phyloP scores from a whole-genome alignment of 1,140 invertebrate species.

The Eubasilissa regina region DNA sequence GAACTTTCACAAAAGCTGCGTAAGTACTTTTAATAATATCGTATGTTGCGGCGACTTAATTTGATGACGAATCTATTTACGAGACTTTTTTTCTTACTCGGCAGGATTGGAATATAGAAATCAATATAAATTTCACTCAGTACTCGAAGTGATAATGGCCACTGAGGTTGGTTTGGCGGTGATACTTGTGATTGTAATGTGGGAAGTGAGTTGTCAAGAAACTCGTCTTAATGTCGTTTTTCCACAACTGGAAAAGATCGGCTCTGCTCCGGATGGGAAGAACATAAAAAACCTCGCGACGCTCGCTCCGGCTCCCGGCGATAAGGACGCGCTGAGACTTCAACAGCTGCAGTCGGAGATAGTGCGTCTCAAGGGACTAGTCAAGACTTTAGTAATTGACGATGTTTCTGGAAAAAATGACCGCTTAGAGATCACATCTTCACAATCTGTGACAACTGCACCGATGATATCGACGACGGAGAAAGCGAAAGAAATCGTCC shows the following conservation, averaged over 20 bases:
- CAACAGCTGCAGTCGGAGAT: slow-evolving; percentile 46
- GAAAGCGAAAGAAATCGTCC: not conserved
- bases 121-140: not conserved
- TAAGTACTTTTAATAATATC: not conserved
- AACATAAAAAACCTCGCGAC: not conserved
- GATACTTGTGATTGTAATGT: not conserved
- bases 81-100: not conserved
- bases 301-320: not conserved
- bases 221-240: slow-evolving; percentile 52
- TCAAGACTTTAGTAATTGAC: slow-evolving; percentile 5
- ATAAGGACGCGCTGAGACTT: slow-evolving; percentile 21
- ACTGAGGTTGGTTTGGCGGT: not conserved
- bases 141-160: not conserved
- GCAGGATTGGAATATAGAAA: not conserved
- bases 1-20: not conserved
- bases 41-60: not conserved
- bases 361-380: slow-evolving; percentile 34
- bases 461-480: not conserved
- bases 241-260: slow-evolving; percentile 47
- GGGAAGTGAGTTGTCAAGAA: slow-evolving; percentile 27
- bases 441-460: not conserved
- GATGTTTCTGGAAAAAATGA: slow-evolving; percentile 16
- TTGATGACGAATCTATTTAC: not conserved
- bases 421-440: not conserved
- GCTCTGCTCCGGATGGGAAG: not conserved